Conservation (phyloP, 1,140 invertebrate species). For the Thereuonema tuberculata region DNA sequence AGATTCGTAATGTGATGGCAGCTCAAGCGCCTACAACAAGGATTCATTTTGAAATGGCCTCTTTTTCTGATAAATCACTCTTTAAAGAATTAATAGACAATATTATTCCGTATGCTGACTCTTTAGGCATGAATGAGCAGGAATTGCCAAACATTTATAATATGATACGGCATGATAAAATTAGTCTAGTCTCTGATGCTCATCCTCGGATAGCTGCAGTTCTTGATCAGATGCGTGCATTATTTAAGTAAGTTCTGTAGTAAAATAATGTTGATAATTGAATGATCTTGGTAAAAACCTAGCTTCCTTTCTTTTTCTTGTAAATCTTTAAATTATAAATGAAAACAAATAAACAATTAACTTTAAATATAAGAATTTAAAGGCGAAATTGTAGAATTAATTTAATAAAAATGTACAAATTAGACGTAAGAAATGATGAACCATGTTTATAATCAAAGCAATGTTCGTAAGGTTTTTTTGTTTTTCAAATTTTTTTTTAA, state of each 20-base stretch:
- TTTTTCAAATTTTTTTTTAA: too few relatives aligned
- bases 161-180: slow-evolving; percentile 50
- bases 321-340: too few relatives aligned
- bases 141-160: slow-evolving; percentile 64
- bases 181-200: slow-evolving; percentile 59
- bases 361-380: too few relatives aligned
- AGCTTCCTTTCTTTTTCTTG: too few relatives aligned
- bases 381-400: too few relatives aligned
- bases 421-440: too few relatives aligned
- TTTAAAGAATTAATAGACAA: slow-evolving; percentile 49
- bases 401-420: too few relatives aligned
- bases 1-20: slow-evolving; percentile 51
- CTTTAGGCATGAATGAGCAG: slow-evolving; percentile 83
- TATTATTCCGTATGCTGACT: slow-evolving; percentile 61
- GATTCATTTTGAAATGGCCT: slow-evolving; percentile 80
- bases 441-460: too few relatives aligned
- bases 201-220: slow-evolving; percentile 64
- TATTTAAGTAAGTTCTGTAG: slow-evolving; percentile 39
- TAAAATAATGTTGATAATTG: slow-evolving; percentile 17
- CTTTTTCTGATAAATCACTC: slow-evolving; percentile 55
- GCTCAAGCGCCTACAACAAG: slow-evolving; percentile 43
- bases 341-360: too few relatives aligned
- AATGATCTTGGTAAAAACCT: not conserved
- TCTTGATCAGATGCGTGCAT: slow-evolving; percentile 65
- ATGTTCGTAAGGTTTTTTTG: too few relatives aligned